Evolutionary conservation across 1,140 invertebrate species (phyloP), one percentile per base, ranked within the genome.

Genomic region (Bombus difficillimus): DNA sequence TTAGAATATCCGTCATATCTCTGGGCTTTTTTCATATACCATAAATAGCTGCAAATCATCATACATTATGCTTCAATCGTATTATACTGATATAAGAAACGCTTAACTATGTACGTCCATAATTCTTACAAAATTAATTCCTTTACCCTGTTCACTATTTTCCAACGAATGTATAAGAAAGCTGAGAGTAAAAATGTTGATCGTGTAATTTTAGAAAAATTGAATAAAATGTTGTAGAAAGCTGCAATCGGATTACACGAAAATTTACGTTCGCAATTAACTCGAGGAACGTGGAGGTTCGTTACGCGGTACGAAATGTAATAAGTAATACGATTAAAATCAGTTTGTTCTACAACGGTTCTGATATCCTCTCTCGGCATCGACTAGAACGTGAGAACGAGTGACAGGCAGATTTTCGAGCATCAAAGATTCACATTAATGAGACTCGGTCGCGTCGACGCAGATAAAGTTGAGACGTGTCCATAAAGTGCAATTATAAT

Each of bases 391-490:
- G 47, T 53, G 18, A 53, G 18, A 53, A 53, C 47, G 47, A 66
- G 10, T 43, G 37, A 43, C 39, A 22, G 59, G 10, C 9, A 78
- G 59, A 78, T 78, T 78, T 64, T 32, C 76, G 76, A 66, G 37
- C 57, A 66, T 78, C 59, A 64, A 78, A 66, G 59, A 78, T 41
- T 32, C 28, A 2, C 37, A 25, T 37, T 78, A 78, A 78, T 32
- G 34, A 77, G 37, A 64, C 3, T 37, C 37, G 15, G 5, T 28
- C 25, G 53, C 34, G 28, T 43, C n/a, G 28, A 53, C 47, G 47
- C 47, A 53, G 6, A 6, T 53, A 53, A 76, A 18, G 53, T 39
- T 37, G 47, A 12, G 39, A 62, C 28, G 39, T 39, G 9, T n/a
- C 18, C 10, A 32, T 39, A 53, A 79, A 53, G 18, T 10, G 41